Evolutionary conservation across 2,888 invertebrate genomes (phyloP).

Genomic region (Eupithecia subfuscata): DNA sequence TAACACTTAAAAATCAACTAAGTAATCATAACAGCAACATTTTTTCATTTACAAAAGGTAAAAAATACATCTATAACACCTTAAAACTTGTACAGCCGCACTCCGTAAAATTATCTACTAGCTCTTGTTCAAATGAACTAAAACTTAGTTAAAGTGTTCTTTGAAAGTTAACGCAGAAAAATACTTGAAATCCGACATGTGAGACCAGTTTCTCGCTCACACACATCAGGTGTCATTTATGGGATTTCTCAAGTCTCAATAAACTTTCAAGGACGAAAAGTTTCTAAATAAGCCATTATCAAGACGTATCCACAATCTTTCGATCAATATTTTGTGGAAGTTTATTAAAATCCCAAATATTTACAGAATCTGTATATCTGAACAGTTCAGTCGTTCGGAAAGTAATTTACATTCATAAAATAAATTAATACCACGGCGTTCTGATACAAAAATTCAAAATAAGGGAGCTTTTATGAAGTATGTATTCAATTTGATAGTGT

Average conservation of each 20-base stretch:
- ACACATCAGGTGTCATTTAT: background rate
- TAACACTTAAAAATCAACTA: too few species aligned
- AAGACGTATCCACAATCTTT: constrained; percentile 17
- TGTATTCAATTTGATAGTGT: background rate
- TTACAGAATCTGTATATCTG: constrained; percentile 27
- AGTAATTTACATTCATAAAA: constrained; percentile 37
- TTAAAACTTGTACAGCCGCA: too few species aligned
- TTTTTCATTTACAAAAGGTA: too few species aligned
- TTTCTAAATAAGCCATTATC: background rate
- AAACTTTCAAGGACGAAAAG: background rate
- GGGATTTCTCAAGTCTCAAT: background rate
- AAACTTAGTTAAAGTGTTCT: too few species aligned
- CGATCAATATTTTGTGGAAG: constrained; percentile 24
- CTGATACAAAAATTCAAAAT: constrained; percentile 17
- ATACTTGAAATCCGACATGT: background rate
- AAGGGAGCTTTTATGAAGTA: background rate
- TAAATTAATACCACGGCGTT: constrained; percentile 28
- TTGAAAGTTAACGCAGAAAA: too few species aligned
- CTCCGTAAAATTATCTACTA: too few species aligned
- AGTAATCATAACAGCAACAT: too few species aligned
- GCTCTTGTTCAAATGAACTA: too few species aligned
- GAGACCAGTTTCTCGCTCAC: background rate
- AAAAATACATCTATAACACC: too few species aligned
- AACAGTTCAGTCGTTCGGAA: constrained; percentile 30
- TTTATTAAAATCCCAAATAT: constrained; percentile 31